Base-by-base conservation (phyloP, 2,797 vertebrate genomes). In the Podarcis siculus region DNA sequence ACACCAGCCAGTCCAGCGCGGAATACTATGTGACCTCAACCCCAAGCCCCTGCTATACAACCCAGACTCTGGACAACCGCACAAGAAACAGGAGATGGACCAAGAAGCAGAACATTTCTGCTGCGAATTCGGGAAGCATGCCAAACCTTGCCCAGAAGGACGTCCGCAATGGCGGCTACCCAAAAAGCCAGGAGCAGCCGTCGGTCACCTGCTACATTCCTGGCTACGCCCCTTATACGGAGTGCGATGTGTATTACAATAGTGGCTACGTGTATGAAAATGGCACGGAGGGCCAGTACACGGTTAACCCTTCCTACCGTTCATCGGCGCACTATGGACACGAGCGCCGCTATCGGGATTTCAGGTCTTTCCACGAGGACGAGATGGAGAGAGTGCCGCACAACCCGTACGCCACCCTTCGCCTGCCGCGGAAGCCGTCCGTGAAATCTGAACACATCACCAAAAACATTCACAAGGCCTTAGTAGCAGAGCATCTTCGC, bases 1-100 rank as follows among this genome's bases (percentile, higher is more conserved):
- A 99, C 95, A 99, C 98, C 4, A 99, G 99, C 95, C 99, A 99
- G 87, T 99, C 99, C 0, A 99, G 99, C 1, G 91, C 98, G 0
- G 99, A 99, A 84, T 99, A 98, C 80, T 97, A 96, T 0, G 92
- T 94, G 72, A 97, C 98, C 0, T 97, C 97, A 0, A 95, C 96
- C 85, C 95, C 97, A n/a, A 95, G 94, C 2, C 95, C 96, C 0
- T 97, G 92, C 8, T 97, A 97, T 3, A 95, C 95, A n/a, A 95
- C 97, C 4, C 97, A 97, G 93, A 98, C 97, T 0, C 95, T 97
- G 0, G 97, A 97, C 83, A 97, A 97, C 73, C 97, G 98, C 1
- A 96, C 97, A 79, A 95, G 98, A 84, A 96, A 97, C 1, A 98
- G 98, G 1, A 97, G 98, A 0, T 97, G 98, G 82, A 98, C 98